Evolutionary conservation across 2,113 vertebrate species (phyloP), one percentile per base, ranked within the genome.

Genomic region (Dryoscopus gambensis): DNA sequence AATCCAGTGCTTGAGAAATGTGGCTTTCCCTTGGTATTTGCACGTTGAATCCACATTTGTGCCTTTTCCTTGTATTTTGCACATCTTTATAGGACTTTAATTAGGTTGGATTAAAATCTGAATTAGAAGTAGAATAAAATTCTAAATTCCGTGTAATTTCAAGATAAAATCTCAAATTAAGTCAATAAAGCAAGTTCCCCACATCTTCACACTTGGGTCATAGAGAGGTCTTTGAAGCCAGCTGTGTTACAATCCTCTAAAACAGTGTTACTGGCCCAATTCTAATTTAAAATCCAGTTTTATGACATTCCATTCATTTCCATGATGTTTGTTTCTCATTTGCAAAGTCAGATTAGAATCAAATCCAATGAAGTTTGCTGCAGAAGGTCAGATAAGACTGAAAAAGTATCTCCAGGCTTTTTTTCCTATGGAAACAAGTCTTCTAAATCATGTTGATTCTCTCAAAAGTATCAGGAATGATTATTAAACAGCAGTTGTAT

Each of bases 241-340:
- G 5, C 30, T 37, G 28, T 55, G 13, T 31, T 86, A 78, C 28
- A 68, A 7, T 78, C 14, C 39, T 81, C 47, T 75, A 67, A 93
- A 96, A 76, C 2, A 24, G 11, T 52, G 15, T 84, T 71, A 94
- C 37, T 87, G 23, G 49, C 67, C 27, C 60, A 90, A 70, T 93
- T 87, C 39, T 96, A 56, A 92, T 76, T 78, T 73, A 64, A 90
- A 86, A 96, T 78, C 86, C 42, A 64, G 84, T 90, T 96, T 94
- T 87, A 62, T 92, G 88, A 37, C 73, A 95, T 95, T 92, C 94
- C 90, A 76, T 87, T 93, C 31, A 69, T 96, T 94, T 95, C 53
- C 75, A 14, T 65, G 44, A 89, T 82, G 57, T 89, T 87, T 93
- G 4, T 59, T 81, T 88, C 79, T 68, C 80, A 68, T 77, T 71